Evolutionary conservation across 2,113 vertebrate species (phyloP), one percentile per base, ranked within the genome.

Genomic region (Cinclus mexicanus): DNA sequence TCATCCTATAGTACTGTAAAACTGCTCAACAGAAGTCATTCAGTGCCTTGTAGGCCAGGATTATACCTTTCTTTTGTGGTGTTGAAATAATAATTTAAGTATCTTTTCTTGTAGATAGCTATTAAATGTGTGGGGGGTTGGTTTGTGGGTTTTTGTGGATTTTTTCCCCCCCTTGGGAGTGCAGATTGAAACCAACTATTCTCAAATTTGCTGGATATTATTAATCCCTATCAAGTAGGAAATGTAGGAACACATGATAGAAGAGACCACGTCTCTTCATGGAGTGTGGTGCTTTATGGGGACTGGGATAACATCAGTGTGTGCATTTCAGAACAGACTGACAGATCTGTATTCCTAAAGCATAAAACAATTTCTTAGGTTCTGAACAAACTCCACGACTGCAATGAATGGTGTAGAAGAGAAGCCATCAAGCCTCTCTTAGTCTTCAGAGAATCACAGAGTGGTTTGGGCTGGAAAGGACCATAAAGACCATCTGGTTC

Each of bases 341-440:
- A 23, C 59, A 72, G 56, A 69, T 13, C 11, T 57, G 28, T 31
- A 11, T 29, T 83, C 49, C 55, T 52, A 44, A 64, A 60, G 12
- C 21, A 26, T 37, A 12, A 35, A 56, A 37, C 35, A 21, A 6
- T 42, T 20, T 39, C 16, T 78, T 19, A 41, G 46, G 26, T 6
- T 57, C 42, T 69, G 63, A 84, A 3, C 39, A 50, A 59, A 46
- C 24, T 35, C 29, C n/a, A 17, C 15, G 44, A 1, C 13, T 61
- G 21, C 59, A 33, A 0, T 7, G 22, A 29, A 0, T 9, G 24
- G 52, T 77, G 24, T 2, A 1, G 55, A 41, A 68, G 39, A 77
- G 12, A 64, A 83, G 37, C 11, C 23, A 37, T 31, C 9, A 22
- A 42, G 29, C 33, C 12, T 78, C 64, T 76, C 57, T 44, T 25